Evolutionary conservation across 2,113 vertebrate genomes (phyloP).

Genomic region (Ardeotis arabs): DNA sequence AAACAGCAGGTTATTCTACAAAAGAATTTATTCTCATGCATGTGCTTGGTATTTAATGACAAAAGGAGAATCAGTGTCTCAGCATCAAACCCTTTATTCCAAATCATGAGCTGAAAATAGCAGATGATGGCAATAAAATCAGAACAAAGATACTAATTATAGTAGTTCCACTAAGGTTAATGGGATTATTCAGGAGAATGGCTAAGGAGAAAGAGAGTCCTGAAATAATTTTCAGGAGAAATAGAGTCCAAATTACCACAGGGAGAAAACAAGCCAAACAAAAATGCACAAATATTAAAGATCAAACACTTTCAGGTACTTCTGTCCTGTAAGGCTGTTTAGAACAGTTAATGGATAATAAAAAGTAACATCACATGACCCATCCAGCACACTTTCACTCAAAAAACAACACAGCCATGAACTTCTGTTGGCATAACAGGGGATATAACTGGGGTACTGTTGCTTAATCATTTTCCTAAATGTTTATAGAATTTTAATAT

Average conservation of each 20-base stretch:
- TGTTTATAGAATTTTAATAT: constrained; percentile 42
- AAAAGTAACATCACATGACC: not conserved
- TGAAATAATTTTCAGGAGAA: no score
- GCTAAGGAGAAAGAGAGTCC: no score
- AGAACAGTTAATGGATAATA: not conserved
- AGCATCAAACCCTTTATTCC: not conserved
- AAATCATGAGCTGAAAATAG: not conserved
- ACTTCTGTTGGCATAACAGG: not conserved
- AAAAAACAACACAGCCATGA: not conserved
- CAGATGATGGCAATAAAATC: not conserved
- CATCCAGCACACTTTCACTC: not conserved
- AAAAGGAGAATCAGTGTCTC: not conserved
- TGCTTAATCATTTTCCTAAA: constrained; percentile 12
- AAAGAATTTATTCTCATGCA: not conserved
- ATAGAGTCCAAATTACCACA: not conserved
- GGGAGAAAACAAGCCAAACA: not conserved
- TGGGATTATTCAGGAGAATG: not conserved
- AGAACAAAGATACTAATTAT: not conserved
- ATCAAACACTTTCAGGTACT: not conserved
- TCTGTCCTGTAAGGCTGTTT: not conserved
- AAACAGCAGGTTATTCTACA: not conserved
- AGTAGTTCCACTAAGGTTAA: not conserved
- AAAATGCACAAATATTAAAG: not conserved
- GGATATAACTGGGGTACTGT: not conserved
- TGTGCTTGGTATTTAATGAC: not conserved